Base-by-base conservation (phyloP, 2,888 invertebrate genomes). In the Nemotelus nigrinus region DNA sequence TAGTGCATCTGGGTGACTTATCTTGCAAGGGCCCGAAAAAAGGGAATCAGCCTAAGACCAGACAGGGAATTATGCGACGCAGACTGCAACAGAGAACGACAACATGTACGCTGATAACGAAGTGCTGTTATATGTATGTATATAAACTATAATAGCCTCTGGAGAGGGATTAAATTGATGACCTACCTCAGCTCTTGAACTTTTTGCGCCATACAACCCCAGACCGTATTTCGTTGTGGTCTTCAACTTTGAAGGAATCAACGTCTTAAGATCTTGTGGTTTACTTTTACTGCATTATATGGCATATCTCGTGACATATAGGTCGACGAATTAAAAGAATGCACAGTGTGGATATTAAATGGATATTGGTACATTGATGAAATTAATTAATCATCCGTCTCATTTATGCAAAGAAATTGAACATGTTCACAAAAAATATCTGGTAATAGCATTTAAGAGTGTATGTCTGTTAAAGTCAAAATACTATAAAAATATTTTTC, bases 151-250 rank as follows among this genome's bases (percentile, higher is more conserved):
- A 65, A 76, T 82, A 81, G 80, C 80, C 79, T 79, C 81, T 78
- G 80, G 80, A 78, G 75, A 77, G 75, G 81, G 82, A 82, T 82
- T 82, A 82, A 81, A 81, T 81, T 82, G 82, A 82, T 81, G 82
- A 82, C 82, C 82, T 82, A 81, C 81, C 81, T 82, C 82, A 81
- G 82, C 50, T 77, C 70, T 60, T 65, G 55, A 39, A 25, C 5
- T 65, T 76, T 76, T 47, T 76, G 39, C 55, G 8, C 6, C 43
- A 41, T 64, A 48, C 55, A 68, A 8, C 25, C 43, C 25, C n/a
- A 6, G 70, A 70, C 70, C 47, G 53, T 70, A 70, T 50, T 74
- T 63, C 74, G 63, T 63, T 74, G 74, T 74, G 74, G 74, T 74
- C 74, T 48, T 63, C 25, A 41, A 43, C 10, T 63, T 60, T 74